These are phyloP conservation scores for Chironomus striatipennis DNA, from an alignment of 1,140 invertebrate genomes.

Conservation along the genomic window DNA sequence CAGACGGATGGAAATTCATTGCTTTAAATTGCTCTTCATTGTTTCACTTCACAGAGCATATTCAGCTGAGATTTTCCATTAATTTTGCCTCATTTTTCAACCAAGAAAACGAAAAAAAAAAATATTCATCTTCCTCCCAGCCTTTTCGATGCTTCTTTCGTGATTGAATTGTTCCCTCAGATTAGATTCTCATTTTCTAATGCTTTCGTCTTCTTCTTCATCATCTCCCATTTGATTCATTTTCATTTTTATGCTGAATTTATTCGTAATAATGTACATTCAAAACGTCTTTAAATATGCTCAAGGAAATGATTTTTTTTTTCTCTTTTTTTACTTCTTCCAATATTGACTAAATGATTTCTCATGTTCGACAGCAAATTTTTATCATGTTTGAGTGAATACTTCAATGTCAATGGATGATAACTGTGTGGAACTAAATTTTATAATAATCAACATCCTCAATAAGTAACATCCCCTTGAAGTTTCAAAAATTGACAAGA, in stretches of 20 bases:
- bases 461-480: no score
- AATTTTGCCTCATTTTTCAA: neutral
- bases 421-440: no score
- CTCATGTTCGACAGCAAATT: neutral
- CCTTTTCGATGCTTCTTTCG: neutral
- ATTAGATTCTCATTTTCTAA: constrained; percentile 15
- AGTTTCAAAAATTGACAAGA: no score
- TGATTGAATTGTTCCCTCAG: constrained; percentile 18
- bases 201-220: neutral
- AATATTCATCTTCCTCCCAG: neutral
- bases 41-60: constrained; percentile 1
- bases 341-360: neutral
- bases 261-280: neutral
- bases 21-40: no score
- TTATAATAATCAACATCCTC: no score
- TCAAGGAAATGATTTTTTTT: neutral
- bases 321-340: neutral
- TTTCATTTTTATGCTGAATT: constrained; percentile 1
- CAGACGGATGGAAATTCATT: no score
- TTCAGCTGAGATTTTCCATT: neutral
- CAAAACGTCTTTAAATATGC: neutral
- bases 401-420: no score
- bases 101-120: no score
- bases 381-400: neutral
- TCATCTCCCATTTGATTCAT: neutral